Conservation (phyloP, 2,888 invertebrate species). For the Didymodactylos carnosus region DNA sequence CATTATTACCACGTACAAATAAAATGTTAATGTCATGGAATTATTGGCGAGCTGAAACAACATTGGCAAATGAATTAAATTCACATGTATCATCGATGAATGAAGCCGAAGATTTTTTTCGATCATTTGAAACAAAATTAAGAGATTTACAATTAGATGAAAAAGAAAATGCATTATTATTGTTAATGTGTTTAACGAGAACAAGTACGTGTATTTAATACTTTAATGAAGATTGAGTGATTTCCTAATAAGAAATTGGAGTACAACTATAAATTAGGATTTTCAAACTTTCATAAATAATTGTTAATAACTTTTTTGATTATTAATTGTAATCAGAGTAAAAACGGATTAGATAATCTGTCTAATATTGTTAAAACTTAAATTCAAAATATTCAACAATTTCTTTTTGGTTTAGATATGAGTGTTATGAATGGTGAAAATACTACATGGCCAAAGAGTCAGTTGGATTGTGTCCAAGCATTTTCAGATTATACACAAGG, state of each 20-base stretch:
- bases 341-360: not conserved
- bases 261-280: too few relatives aligned
- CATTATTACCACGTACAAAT: not conserved
- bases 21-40: not conserved
- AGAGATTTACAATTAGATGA: not conserved
- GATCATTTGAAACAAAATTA: not conserved
- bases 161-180: not conserved
- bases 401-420: not conserved
- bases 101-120: not conserved
- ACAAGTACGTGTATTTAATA: not conserved
- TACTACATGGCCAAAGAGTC: not conserved
- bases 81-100: not conserved
- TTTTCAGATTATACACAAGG: not conserved
- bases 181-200: not conserved
- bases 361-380: too few relatives aligned
- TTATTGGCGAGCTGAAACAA: not conserved
- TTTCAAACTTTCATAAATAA: too few relatives aligned
- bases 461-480: not conserved
- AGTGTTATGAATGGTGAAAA: not conserved
- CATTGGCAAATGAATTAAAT: not conserved
- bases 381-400: too few relatives aligned
- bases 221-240: too few relatives aligned
- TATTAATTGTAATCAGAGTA: too few relatives aligned
- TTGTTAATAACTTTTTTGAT: too few relatives aligned
- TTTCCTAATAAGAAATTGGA: too few relatives aligned